Percentiles rank a stretch among this genome's conserved stretches.
These are phyloP conservation scores for Seira ritae DNA, from an alignment of 2,888 invertebrate species.

Conservation along the genomic window DNA sequence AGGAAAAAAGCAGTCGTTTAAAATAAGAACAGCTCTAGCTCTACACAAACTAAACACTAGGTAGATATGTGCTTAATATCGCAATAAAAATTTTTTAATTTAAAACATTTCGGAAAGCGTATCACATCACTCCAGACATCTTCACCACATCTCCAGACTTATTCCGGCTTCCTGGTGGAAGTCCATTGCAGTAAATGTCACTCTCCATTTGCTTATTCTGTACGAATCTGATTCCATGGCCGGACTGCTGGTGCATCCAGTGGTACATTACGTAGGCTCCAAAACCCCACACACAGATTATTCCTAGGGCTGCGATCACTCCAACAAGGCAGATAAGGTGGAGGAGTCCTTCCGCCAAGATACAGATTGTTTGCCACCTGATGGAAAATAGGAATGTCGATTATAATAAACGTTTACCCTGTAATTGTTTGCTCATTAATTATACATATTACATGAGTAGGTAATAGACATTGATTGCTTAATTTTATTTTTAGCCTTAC, in stretches of 20 bases:
- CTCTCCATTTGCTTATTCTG: conserved; percentile 18
- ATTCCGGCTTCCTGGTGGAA: conserved; percentile 20
- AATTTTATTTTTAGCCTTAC: too few species aligned
- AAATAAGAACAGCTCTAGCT: background rate
- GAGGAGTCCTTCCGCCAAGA: conserved; percentile 49
- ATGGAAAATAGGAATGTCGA: too few species aligned
- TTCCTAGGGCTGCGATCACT: conserved; percentile 52
- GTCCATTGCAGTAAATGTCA: conserved; percentile 30
- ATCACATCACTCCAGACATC: conserved; percentile 52
- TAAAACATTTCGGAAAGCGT: background rate
- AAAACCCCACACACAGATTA: conserved; percentile 53
- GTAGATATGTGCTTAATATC: too few species aligned
- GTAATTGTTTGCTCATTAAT: too few species aligned
- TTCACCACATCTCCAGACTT: conserved; percentile 36
- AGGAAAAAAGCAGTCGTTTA: background rate
- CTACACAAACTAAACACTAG: too few species aligned
- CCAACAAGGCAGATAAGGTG: conserved; percentile 65
- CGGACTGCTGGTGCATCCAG: conserved; percentile 49
- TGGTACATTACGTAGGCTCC: conserved; percentile 42
- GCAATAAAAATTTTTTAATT: background rate
- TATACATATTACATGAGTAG: too few species aligned
- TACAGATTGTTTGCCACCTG: conserved; percentile 43
- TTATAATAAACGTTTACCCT: too few species aligned
- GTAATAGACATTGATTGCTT: too few species aligned
- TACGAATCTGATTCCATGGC: conserved; percentile 35